A percentile compares a stretch with the other conserved stretches of the same genome.
Conservation (phyloP, 2,113 vertebrate species). For the Anas platyrhynchos region DNA sequence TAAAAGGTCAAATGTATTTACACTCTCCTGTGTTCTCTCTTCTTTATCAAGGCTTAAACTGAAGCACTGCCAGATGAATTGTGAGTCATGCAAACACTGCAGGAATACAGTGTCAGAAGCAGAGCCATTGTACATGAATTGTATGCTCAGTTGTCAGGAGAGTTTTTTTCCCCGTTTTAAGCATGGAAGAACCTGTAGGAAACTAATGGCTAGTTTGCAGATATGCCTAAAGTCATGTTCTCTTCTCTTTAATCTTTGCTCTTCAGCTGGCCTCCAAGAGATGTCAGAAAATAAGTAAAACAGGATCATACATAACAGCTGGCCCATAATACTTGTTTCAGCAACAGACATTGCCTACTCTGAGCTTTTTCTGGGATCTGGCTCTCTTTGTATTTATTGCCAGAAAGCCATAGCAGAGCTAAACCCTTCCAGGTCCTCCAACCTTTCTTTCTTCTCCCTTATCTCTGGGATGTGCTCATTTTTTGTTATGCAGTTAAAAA, state of each 20-base stretch:
- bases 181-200: not conserved
- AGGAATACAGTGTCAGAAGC: not conserved
- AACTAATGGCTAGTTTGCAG: not conserved
- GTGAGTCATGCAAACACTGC: not conserved
- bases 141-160: not conserved
- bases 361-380: not conserved
- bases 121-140: not conserved
- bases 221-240: not conserved
- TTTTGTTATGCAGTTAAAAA: not conserved
- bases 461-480: not conserved
- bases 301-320: not conserved
- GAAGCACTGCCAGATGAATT: not conserved
- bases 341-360: not conserved
- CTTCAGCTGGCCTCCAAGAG: not conserved
- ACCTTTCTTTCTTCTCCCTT: not conserved
- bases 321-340: not conserved
- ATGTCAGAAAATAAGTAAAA: not conserved
- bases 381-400: not conserved
- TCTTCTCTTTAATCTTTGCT: not conserved
- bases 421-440: not conserved
- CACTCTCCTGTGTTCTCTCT: slow-evolving; percentile 7
- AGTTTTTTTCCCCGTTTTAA: not conserved
- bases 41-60: slow-evolving; percentile 38
- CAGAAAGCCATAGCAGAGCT: not conserved
- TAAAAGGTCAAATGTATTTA: slow-evolving; percentile 46